phyloP scores from a whole-genome alignment of 2,113 vertebrate species.

The Martes martes region DNA sequence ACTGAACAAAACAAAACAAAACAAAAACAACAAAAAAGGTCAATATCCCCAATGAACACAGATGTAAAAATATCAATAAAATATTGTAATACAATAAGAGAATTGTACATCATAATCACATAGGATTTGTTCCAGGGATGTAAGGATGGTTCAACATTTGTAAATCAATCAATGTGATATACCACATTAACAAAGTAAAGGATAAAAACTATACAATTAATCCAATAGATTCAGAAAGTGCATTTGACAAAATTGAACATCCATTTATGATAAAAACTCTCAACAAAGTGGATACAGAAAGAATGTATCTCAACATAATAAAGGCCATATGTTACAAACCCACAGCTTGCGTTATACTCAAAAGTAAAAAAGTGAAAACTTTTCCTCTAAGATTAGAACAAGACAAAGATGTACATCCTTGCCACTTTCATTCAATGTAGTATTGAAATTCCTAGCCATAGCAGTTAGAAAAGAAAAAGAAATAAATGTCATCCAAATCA shows the following conservation, averaged over 20 bases:
- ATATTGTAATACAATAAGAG: background rate
- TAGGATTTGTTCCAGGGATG: background rate
- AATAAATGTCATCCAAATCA: background rate
- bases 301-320: background rate
- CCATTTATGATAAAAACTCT: background rate
- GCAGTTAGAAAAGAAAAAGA: background rate
- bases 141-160: background rate
- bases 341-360: background rate
- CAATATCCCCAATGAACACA: background rate
- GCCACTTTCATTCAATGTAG: background rate
- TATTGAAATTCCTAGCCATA: background rate
- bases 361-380: background rate
- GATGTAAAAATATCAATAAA: background rate
- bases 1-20: background rate
- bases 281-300: background rate
- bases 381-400: background rate
- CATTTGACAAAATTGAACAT: background rate
- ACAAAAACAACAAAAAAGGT: background rate
- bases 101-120: background rate
- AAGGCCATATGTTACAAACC: background rate
- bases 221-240: background rate
- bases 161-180: background rate
- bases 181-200: background rate
- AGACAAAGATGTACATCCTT: background rate
- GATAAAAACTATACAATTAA: background rate